Percentiles rank a stretch among this genome's conserved stretches.
Conservation (phyloP, 2,113 vertebrate species). For the Osmerus mordax region DNA sequence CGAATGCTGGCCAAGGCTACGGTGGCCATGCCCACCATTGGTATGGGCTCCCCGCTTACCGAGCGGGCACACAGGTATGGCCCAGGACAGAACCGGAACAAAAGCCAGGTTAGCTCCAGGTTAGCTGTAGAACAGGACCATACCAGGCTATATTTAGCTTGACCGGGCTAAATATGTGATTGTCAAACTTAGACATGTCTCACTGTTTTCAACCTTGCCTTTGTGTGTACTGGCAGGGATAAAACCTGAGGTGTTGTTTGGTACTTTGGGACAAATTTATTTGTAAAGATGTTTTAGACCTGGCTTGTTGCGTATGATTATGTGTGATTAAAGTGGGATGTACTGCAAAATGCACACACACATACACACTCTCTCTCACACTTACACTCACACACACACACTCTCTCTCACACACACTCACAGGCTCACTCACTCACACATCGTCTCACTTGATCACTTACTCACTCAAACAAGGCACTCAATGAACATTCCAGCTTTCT, state of each 20-base stretch:
- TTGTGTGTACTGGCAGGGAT: neutral
- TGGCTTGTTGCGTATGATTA: too few relatives aligned
- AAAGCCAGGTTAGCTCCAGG: neutral
- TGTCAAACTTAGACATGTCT: too few relatives aligned
- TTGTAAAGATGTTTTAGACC: too few relatives aligned
- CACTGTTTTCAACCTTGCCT: too few relatives aligned
- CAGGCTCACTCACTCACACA: slow-evolving; percentile 2
- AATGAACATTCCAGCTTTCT: neutral
- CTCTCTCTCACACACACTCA: slow-evolving; percentile 17
- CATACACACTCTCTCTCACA: slow-evolving; percentile 7
- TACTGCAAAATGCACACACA: neutral
- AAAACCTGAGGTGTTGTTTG: too few relatives aligned
- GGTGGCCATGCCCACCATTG: slow-evolving; percentile 70
- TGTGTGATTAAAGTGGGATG: too few relatives aligned
- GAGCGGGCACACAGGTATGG: slow-evolving; percentile 71
- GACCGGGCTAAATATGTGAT: neutral
- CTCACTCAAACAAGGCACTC: too few relatives aligned
- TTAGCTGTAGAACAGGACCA: neutral
- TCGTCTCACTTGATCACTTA: too few relatives aligned
- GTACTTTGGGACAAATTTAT: too few relatives aligned
- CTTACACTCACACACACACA: neutral
- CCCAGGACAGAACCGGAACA: neutral
- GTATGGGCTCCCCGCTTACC: slow-evolving; percentile 67
- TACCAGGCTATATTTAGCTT: slow-evolving; percentile 1
- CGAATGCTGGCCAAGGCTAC: slow-evolving; percentile 68